A percentile compares a stretch with the other conserved stretches of the same genome.
phyloP scores from a whole-genome alignment of 37 sponge, comb jelly and placozoan species.

The Crambe crambe region DNA sequence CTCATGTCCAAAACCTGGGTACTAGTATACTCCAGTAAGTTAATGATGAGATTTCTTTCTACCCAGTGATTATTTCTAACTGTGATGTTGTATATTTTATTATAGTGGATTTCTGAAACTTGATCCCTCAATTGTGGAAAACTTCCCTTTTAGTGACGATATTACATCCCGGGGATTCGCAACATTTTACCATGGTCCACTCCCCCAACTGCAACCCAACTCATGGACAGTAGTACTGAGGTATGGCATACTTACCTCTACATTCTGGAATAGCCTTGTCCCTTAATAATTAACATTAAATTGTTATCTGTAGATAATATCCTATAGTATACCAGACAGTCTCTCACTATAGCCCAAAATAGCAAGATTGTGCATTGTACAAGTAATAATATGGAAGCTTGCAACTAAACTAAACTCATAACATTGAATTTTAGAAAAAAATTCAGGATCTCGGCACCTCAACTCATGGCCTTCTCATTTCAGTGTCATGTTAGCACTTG shows the following conservation, averaged over 20 bases:
- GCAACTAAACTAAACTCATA: too few relatives aligned
- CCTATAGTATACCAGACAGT: too few relatives aligned
- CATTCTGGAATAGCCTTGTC: too few relatives aligned
- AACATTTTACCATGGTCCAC: constrained; percentile 43
- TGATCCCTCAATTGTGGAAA: constrained; percentile 47
- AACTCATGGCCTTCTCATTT: constrained; percentile 29
- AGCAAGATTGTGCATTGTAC: too few relatives aligned
- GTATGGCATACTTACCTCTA: too few relatives aligned
- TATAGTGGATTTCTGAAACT: constrained; percentile 13
- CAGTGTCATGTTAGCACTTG: constrained; percentile 22
- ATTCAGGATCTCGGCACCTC: constrained; percentile 40
- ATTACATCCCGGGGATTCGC: constrained; percentile 45
- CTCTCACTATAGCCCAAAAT: too few relatives aligned
- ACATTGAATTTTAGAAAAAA: too few relatives aligned
- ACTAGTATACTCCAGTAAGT: constrained; percentile 19
- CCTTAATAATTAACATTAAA: too few relatives aligned
- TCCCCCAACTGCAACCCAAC: constrained; percentile 55
- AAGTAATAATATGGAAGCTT: too few relatives aligned
- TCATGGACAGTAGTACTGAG: constrained; percentile 82
- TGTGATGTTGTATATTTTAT: background rate
- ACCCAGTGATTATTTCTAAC: too few relatives aligned
- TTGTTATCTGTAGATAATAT: too few relatives aligned
- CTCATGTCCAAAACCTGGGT: constrained; percentile 6
- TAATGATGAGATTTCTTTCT: too few relatives aligned
- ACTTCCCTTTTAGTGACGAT: constrained; percentile 68